A percentile compares a stretch with the other conserved stretches of the same genome.
Conservation (phyloP, 92 coral and sea anemone genomes). For the Pocillopora grandis region DNA sequence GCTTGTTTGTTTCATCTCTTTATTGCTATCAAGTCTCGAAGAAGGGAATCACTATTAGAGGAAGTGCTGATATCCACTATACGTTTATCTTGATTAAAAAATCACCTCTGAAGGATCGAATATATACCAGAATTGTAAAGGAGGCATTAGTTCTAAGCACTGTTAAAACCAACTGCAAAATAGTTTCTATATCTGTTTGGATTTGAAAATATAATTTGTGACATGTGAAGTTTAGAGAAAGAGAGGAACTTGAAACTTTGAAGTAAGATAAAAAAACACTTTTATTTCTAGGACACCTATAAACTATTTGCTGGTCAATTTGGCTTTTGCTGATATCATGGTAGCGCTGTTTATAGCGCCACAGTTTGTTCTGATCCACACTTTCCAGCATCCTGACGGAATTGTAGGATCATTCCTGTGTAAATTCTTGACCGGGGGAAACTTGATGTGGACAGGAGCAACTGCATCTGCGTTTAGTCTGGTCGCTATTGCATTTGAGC, state of each 20-base stretch:
- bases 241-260: background rate
- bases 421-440: slow-evolving; percentile 43
- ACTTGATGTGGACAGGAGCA: slow-evolving; percentile 45
- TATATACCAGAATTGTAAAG: too few species aligned
- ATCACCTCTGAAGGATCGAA: too few species aligned
- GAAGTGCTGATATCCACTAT: too few species aligned
- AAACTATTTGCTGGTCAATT: slow-evolving; percentile 51
- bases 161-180: too few species aligned
- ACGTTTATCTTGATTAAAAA: too few species aligned
- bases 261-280: background rate
- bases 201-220: too few species aligned
- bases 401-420: slow-evolving; percentile 32
- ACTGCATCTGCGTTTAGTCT: slow-evolving; percentile 43
- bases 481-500: slow-evolving; percentile 41
- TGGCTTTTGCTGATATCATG: slow-evolving; percentile 55
- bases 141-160: too few species aligned
- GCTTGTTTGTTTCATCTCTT: too few species aligned
- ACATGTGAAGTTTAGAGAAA: too few species aligned
- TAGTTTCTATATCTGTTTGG: too few species aligned
- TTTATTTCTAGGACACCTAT: slow-evolving; percentile 37
- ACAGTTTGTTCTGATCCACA: slow-evolving; percentile 18
- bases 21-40: too few species aligned
- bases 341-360: slow-evolving; percentile 46
- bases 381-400: slow-evolving; percentile 47
- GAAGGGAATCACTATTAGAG: too few species aligned